Base-by-base conservation (phyloP, 2,888 invertebrate species). In the Mylabris sibirica region DNA sequence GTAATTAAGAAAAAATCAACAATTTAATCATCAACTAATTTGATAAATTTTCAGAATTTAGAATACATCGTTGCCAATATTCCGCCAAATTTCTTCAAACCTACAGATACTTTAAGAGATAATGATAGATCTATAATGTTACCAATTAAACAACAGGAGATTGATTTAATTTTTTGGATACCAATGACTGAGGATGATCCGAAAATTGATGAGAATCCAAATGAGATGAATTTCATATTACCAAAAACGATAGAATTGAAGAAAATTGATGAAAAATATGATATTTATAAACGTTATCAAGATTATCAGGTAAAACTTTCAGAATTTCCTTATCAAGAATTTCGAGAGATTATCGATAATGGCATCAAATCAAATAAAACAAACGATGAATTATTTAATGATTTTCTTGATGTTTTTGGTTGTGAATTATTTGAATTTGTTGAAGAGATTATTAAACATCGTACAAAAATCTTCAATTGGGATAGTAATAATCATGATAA, bases 391-490 rank as follows among this genome's bases (percentile, higher is more conserved):
- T 85, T 95, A 70, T 92, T 95, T 82, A 92, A 92, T 80, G 94
- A 94, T 84, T 85, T 98, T 22, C 93, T 97, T 83, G 98, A 98
- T 78, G 85, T 97, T 4, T 87, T 97, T 26, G 98, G 98, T 0
- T 96, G 93, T 83, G 95, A 97, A 75, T 76, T 82, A 30, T 83
- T 85, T 70, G 84, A 84, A 71, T 79, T 84, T 66, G 77, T 85
- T 49, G 80, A 77, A 26, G 80, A 81, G 68, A 79, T 85, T 69
- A 78, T 85, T n/a, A 79, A 79, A 66, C 77, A 84, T 75, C 72
- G 84, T 35, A 66, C 75, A 64, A 70, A 74, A 53, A 74, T 72
- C 59, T 79, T 80, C 63, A 77, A 80, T 73, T 80, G 76, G 70
- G 65, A 72, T 59, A 72, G 72, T 41, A 41, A 35, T 8, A 12